A percentile compares a stretch with the other conserved stretches of the same genome.
Conservation (phyloP, 2,797 vertebrate genomes). For the Sebastes minor region DNA sequence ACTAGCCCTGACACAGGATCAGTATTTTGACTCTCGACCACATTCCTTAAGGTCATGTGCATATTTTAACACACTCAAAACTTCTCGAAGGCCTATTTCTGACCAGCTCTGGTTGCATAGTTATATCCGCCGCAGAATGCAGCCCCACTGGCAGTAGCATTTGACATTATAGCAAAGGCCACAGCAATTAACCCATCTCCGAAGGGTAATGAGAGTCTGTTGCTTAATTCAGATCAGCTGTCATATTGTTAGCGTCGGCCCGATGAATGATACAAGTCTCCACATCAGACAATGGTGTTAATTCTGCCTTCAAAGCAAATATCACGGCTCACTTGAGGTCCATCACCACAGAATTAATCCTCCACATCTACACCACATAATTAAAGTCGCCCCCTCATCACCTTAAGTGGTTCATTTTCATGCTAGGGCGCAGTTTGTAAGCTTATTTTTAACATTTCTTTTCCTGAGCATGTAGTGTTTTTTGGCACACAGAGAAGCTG, state of each 20-base stretch:
- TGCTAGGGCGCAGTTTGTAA: not conserved
- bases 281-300: conserved; percentile 1
- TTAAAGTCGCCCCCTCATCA: not conserved
- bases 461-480: not conserved
- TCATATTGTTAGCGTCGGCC: not conserved
- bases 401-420: not conserved
- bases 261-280: not conserved
- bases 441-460: not conserved
- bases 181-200: conserved; percentile 54
- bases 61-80: conserved; percentile 24
- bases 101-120: conserved; percentile 11
- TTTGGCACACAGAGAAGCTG: not conserved
- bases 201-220: conserved; percentile 57
- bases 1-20: conserved; percentile 10
- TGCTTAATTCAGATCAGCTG: conserved; percentile 45
- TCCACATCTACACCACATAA: not conserved
- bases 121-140: conserved; percentile 10
- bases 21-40: not conserved
- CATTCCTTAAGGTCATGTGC: conserved; percentile 17
- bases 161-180: conserved; percentile 53
- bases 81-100: conserved; percentile 13
- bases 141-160: conserved; percentile 5
- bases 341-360: not conserved
- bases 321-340: not conserved
- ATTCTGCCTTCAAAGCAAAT: conserved; percentile 30